phyloP scores from a whole-genome alignment of 2,888 invertebrate species.

The Cheilosia scutellata region DNA sequence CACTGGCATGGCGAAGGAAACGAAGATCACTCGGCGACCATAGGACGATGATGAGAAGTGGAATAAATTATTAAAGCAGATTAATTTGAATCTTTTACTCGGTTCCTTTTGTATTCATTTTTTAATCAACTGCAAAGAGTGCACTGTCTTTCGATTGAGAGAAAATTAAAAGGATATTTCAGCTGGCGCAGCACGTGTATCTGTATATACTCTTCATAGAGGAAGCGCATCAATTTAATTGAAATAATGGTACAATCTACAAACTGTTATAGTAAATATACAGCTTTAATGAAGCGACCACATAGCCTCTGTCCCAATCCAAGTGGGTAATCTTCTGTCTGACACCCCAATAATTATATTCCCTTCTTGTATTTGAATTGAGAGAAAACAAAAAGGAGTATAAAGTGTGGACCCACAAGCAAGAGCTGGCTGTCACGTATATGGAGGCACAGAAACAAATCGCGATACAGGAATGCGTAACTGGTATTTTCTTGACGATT shows the following conservation, averaged over 20 bases:
- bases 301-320: slow-evolving; percentile 35
- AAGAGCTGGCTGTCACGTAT: slow-evolving; percentile 22
- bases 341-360: slow-evolving; percentile 73
- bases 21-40: slow-evolving; percentile 8
- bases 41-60: slow-evolving; percentile 43
- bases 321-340: slow-evolving; percentile 67
- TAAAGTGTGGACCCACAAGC: slow-evolving; percentile 2
- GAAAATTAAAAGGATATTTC: slow-evolving; percentile 41
- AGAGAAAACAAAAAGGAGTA: not conserved
- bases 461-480: slow-evolving; percentile 71
- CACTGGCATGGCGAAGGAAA: not conserved
- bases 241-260: slow-evolving; percentile 65
- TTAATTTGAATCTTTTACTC: slow-evolving; percentile 69
- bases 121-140: slow-evolving; percentile 58
- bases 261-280: slow-evolving; percentile 54
- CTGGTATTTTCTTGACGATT: slow-evolving; percentile 71
- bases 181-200: slow-evolving; percentile 45
- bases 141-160: slow-evolving; percentile 54
- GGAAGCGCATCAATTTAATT: slow-evolving; percentile 65
- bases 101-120: slow-evolving; percentile 41
- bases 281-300: slow-evolving; percentile 63
- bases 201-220: slow-evolving; percentile 11
- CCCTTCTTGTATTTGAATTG: slow-evolving; percentile 52
- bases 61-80: slow-evolving; percentile 73
- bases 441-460: slow-evolving; percentile 52